A percentile compares a stretch with the other conserved stretches of the same genome.
These are phyloP conservation scores for Diarsia rubi DNA, from an alignment of 2,888 invertebrate species.

Conservation along the genomic window DNA sequence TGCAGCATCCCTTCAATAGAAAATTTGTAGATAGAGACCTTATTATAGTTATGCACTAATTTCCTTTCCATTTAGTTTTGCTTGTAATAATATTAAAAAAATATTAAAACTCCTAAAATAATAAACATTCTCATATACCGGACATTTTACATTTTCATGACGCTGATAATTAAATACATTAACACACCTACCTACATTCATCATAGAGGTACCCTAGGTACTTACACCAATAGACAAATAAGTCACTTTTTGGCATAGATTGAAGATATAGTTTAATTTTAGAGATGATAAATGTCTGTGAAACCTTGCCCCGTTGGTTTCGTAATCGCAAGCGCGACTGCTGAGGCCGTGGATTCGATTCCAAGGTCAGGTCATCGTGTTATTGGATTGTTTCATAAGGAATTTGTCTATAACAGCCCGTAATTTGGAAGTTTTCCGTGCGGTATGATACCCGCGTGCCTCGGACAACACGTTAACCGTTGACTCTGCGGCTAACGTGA, in stretches of 20 bases:
- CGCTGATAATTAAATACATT: conserved; percentile 14
- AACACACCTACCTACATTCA: conserved; percentile 16
- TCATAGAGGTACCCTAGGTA: neutral
- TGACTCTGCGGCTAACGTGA: neutral
- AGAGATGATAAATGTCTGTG: neutral
- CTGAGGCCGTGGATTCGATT: neutral
- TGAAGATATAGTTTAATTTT: neutral
- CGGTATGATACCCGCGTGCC: neutral
- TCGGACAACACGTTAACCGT: neutral
- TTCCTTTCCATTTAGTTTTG: conserved; percentile 57
- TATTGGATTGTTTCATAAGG: neutral
- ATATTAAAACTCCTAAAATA: conserved; percentile 2
- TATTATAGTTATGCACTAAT: conserved; percentile 38
- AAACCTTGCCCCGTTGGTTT: neutral
- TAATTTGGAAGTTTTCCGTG: neutral
- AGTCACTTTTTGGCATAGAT: conserved; percentile 9
- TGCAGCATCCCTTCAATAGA: conserved; percentile 32
- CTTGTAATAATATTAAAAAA: conserved; percentile 40
- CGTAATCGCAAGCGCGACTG: neutral
- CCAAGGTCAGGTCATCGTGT: neutral
- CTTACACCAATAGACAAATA: neutral
- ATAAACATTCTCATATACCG: conserved; percentile 20
- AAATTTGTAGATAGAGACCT: conserved; percentile 24
- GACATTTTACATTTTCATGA: conserved; percentile 35
- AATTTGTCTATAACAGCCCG: neutral